These are phyloP conservation scores for Pungitius pungitius DNA, from an alignment of 2,113 vertebrate genomes.

Conservation along the genomic window DNA sequence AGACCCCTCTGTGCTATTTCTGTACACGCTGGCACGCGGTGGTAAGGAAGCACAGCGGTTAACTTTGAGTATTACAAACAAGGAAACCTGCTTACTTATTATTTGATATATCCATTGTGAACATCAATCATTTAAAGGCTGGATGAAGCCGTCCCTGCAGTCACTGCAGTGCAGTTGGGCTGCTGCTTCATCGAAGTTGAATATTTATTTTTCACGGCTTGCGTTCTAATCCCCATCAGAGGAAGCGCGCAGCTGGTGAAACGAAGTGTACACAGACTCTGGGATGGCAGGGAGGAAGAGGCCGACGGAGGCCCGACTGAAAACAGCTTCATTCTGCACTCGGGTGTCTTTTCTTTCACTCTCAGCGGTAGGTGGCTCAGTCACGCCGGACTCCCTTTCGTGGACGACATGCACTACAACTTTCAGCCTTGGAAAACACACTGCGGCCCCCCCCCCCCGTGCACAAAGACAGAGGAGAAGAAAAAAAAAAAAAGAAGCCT, in stretches of 20 bases:
- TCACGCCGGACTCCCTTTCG: slow-evolving; percentile 56
- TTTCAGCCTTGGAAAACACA: slow-evolving; percentile 36
- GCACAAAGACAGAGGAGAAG: slow-evolving; percentile 23
- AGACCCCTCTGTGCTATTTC: no score
- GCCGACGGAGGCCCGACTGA: slow-evolving; percentile 12
- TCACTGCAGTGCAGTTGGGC: no score
- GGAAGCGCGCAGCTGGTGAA: not conserved
- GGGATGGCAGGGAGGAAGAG: slow-evolving; percentile 20
- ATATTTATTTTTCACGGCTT: slow-evolving; percentile 11
- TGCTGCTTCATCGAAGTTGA: not conserved
- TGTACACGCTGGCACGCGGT: no score
- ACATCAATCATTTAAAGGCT: no score
- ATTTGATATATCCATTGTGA: no score
- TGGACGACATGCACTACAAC: slow-evolving; percentile 50
- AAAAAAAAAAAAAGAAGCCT: not conserved
- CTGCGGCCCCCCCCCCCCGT: slow-evolving; percentile 13
- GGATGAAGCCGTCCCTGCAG: no score
- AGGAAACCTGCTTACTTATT: not conserved
- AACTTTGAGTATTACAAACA: no score
- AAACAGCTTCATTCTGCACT: slow-evolving; percentile 17
- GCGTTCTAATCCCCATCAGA: not conserved
- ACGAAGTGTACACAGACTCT: slow-evolving; percentile 16
- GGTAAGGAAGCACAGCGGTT: no score
- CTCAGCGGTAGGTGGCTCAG: slow-evolving; percentile 54
- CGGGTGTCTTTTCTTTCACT: slow-evolving; percentile 33